A percentile compares a stretch with the other conserved stretches of the same genome.
Evolutionary conservation across 2,797 vertebrate genomes (phyloP).

Genomic region (Alosa sapidissima): DNA sequence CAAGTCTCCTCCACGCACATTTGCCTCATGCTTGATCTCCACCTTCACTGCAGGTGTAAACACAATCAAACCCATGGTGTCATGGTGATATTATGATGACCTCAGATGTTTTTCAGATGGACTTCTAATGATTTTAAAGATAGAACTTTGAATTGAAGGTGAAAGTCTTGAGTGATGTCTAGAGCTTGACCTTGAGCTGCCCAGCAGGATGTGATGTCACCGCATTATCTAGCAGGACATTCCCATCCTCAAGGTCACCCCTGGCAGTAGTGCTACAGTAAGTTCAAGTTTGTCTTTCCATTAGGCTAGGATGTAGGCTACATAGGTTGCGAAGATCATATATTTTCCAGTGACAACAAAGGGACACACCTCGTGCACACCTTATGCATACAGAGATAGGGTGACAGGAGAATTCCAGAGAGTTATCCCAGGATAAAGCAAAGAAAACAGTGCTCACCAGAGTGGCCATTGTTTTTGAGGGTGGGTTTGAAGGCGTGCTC

Average conservation of each 20-base stretch:
- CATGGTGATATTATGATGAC: not conserved
- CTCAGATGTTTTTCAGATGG: not conserved
- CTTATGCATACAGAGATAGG: not conserved
- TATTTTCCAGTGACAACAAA: not conserved
- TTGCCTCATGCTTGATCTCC: constrained; percentile 50
- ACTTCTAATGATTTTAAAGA: not conserved
- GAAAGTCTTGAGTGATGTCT: not conserved
- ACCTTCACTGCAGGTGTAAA: constrained; percentile 73
- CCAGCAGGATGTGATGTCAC: not conserved
- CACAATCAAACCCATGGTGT: not conserved
- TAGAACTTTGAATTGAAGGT: not conserved
- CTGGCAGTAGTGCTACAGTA: not conserved
- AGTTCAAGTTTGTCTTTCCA: constrained; percentile 9
- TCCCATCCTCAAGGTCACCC: not conserved
- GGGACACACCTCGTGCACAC: not conserved
- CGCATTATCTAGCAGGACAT: not conserved
- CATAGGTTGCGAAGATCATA: not conserved
- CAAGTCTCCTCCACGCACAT: constrained; percentile 75
- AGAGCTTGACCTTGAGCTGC: not conserved
- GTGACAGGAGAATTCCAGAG: not conserved
- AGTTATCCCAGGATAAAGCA: not conserved
- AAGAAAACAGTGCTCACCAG: constrained; percentile 65
- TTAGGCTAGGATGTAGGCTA: not conserved
- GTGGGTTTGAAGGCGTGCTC: constrained; percentile 57
- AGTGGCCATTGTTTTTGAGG: constrained; percentile 83